Evolutionary conservation across 2,113 vertebrate genomes (phyloP).

Genomic region (Alethe diademata): DNA sequence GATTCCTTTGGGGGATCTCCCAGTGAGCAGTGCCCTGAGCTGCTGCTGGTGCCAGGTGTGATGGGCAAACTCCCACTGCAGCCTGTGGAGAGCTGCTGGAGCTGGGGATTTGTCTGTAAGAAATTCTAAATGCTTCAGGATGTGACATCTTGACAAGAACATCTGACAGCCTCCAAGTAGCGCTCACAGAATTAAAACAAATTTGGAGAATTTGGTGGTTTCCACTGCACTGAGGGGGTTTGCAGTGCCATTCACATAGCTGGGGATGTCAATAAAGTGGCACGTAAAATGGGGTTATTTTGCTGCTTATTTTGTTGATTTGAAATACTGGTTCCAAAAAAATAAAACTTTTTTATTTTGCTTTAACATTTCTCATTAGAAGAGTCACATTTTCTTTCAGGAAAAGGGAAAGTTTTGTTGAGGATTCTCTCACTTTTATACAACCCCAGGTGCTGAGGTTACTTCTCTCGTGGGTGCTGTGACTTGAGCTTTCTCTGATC

Average conservation of each 20-base stretch:
- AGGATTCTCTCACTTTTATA: background rate
- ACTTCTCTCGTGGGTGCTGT: fast-evolving
- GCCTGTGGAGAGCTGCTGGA: background rate
- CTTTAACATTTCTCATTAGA: background rate
- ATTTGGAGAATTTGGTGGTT: background rate
- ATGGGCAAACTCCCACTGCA: background rate
- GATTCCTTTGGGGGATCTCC: background rate
- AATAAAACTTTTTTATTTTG: background rate
- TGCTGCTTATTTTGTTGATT: background rate
- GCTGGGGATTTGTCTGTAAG: background rate
- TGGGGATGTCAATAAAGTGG: background rate
- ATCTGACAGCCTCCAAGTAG: background rate
- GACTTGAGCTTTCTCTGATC: background rate
- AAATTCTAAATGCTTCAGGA: background rate
- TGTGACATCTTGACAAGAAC: background rate
- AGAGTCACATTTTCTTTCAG: background rate
- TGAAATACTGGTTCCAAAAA: background rate
- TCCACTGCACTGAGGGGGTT: background rate
- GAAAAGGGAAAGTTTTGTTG: background rate
- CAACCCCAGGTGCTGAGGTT: background rate
- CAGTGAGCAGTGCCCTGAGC: background rate
- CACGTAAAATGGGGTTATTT: background rate
- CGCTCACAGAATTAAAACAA: background rate
- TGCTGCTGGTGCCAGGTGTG: background rate
- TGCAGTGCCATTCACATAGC: background rate